Conservation (phyloP, 2,888 invertebrate species). For the Aleiodes leptofemur region DNA sequence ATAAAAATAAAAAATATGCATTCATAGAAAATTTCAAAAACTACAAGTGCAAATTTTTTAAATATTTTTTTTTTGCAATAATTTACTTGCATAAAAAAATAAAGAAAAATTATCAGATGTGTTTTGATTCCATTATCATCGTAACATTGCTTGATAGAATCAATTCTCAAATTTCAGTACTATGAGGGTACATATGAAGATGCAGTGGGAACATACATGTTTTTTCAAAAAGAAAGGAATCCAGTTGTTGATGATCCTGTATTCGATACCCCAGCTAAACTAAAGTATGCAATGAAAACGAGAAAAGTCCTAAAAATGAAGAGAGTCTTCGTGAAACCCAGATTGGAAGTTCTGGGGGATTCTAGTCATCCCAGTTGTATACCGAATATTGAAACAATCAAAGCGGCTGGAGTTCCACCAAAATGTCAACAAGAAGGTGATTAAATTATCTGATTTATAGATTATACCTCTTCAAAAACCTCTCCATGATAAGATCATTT, state of each 20-base stretch:
- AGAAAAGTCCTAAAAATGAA: constrained; percentile 82
- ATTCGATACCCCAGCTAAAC: constrained; percentile 78
- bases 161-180: constrained; percentile 59
- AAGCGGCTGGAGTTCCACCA: constrained; percentile 66
- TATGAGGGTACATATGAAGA: constrained; percentile 82
- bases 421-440: constrained; percentile 66
- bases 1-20: too few species aligned
- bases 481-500: constrained; percentile 13
- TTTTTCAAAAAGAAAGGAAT: constrained; percentile 81
- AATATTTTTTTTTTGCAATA: too few species aligned
- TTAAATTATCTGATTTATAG: constrained; percentile 2
- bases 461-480: too few species aligned
- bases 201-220: constrained; percentile 84
- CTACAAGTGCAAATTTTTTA: too few species aligned
- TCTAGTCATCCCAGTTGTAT: constrained; percentile 64
- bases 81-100: too few species aligned
- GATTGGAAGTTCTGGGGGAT: constrained; percentile 70
- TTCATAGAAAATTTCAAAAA: too few species aligned
- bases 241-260: constrained; percentile 70
- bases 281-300: constrained; percentile 81
- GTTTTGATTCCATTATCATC: background rate
- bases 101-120: too few species aligned
- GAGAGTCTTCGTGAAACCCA: constrained; percentile 80
- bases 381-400: constrained; percentile 64
- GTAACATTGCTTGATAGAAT: background rate